These are phyloP conservation scores for Orchesella cincta DNA, from an alignment of 1,140 invertebrate species.

Conservation along the genomic window DNA sequence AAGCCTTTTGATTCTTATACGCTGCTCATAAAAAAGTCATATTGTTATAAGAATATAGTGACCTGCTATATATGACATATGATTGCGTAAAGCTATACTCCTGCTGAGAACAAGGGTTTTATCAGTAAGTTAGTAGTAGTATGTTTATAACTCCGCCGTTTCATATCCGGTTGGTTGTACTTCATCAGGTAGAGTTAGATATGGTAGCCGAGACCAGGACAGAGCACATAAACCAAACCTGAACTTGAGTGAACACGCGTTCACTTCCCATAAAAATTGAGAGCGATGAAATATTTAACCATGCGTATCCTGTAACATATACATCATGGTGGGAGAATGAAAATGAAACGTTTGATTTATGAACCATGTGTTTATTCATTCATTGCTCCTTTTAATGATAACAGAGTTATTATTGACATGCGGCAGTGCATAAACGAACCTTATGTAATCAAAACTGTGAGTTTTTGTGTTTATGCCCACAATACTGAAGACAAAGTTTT, in stretches of 20 bases:
- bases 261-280: background rate
- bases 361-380: background rate
- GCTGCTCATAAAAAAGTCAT: too few species aligned
- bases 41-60: too few species aligned
- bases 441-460: background rate
- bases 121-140: too few species aligned
- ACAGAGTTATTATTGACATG: constrained; percentile 13
- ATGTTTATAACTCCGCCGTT: background rate
- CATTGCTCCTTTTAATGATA: background rate
- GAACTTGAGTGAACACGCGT: too few species aligned
- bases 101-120: background rate
- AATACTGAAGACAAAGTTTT: too few species aligned
- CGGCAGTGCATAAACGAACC: background rate
- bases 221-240: too few species aligned
- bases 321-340: background rate
- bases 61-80: background rate
- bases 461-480: too few species aligned
- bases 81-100: background rate
- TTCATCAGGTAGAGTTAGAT: too few species aligned
- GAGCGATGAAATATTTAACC: background rate
- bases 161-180: background rate
- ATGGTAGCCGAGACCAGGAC: too few species aligned
- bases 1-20: too few species aligned
- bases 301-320: constrained; percentile 3
- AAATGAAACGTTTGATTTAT: background rate